Evolutionary conservation across 2,888 invertebrate species (phyloP).

Genomic region (Leucophenga montana): DNA sequence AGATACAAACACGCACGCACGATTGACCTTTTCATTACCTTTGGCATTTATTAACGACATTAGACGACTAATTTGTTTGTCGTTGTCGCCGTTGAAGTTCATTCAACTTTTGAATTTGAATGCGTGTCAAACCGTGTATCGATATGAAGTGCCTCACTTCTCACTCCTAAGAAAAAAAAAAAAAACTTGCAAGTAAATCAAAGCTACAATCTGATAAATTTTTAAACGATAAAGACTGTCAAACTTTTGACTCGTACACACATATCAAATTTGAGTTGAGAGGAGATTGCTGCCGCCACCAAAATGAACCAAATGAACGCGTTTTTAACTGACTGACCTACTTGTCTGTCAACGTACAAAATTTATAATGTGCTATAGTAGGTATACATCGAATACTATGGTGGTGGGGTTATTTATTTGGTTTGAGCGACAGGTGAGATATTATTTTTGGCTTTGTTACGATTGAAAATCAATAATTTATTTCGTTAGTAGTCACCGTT

Average conservation of each 20-base stretch:
- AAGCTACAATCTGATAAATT: conserved; percentile 13
- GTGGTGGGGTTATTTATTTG: too few species aligned
- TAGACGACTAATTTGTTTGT: too few species aligned
- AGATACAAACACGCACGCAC: too few species aligned
- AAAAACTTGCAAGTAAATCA: not conserved
- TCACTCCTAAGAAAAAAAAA: too few species aligned
- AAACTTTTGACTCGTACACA: conserved; percentile 5
- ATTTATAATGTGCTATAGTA: not conserved
- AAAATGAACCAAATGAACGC: not conserved
- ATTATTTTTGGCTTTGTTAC: conserved; percentile 5
- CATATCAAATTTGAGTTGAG: not conserved
- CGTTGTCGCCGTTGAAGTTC: too few species aligned
- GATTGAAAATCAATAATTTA: conserved; percentile 15
- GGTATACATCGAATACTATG: not conserved
- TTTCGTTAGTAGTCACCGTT: not conserved
- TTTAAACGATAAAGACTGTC: conserved; percentile 10
- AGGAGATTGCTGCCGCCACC: not conserved
- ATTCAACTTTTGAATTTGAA: not conserved
- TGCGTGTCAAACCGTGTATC: too few species aligned
- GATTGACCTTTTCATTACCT: too few species aligned
- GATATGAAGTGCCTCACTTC: too few species aligned
- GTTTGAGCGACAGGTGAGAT: conserved; percentile 3
- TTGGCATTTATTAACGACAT: too few species aligned
- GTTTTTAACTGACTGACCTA: conserved; percentile 7
- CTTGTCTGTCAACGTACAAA: conserved; percentile 3